phyloP scores from a whole-genome alignment of 2,797 vertebrate genomes.

The Accipiter minullus region DNA sequence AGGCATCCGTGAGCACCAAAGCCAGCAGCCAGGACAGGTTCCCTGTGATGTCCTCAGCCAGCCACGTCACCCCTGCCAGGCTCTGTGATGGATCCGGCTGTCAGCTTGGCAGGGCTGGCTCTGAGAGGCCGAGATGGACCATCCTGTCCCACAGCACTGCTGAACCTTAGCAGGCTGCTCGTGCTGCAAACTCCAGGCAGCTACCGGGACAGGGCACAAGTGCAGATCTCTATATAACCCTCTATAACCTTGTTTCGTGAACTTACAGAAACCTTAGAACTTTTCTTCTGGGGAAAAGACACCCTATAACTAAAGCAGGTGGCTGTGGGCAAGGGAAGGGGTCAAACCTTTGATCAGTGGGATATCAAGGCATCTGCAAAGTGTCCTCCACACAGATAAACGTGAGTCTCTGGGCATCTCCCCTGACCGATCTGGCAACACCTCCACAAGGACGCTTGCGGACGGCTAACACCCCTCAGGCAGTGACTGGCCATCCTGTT shows the following conservation, averaged over 20 bases:
- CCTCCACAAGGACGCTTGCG: rapidly evolving
- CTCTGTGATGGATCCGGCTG: not conserved
- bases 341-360: not conserved
- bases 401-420: not conserved
- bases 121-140: not conserved
- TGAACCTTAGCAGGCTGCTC: not conserved
- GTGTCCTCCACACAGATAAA: not conserved
- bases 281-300: not conserved
- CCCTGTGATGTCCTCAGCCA: not conserved
- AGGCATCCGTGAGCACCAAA: not conserved
- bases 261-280: not conserved
- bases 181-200: not conserved
- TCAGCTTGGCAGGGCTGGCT: not conserved
- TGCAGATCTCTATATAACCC: not conserved
- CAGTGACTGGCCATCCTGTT: not conserved
- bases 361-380: not conserved
- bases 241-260: not conserved
- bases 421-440: not conserved
- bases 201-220: not conserved
- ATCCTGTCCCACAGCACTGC: not conserved
- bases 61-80: not conserved
- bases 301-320: not conserved
- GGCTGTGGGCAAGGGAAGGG: not conserved
- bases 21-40: not conserved
- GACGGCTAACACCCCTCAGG: not conserved